Base-by-base conservation (phyloP, 2,113 vertebrate genomes). In the Herpetotheres cachinnans region DNA sequence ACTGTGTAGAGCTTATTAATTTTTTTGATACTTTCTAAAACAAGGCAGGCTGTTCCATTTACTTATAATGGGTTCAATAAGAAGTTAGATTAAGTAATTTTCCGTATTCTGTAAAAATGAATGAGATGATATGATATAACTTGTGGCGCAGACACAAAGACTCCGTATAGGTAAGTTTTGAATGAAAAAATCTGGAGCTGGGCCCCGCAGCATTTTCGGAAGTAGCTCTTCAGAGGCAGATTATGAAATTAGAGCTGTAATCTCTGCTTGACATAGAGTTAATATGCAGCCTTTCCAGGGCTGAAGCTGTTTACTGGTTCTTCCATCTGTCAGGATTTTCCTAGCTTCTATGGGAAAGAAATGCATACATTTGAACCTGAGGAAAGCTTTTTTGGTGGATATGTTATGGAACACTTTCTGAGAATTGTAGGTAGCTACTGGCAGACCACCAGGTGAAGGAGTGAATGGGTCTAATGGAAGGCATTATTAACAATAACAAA, bases 241-340 rank as follows among this genome's bases (percentile, higher is more conserved):
- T 96, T 95, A 93, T 96, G 62, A 96, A 95, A 96, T 94, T 52
- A 94, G 84, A 91, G 24, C 90, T 93, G 90, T 93, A 95, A 96
- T 96, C 96, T 96, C 70, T 90, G 56, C 30, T 83, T 93, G 82
- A 90, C 84, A 90, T 94, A 89, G 78, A 87, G 84, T 95, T 85
- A 90, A 96, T 91, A 86, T 96, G 78, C 49, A 93, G 93, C 70
- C 78, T 95, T 95, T 95, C 70, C 70, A 90, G 84, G 82, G 73
- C 62, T 89, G 86, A 93, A 85, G 44, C 89, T 97, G 70, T 94
- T 96, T 94, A 95, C 72, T 93, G 78, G 40, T 82, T 94, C 84
- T 95, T 95, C 90, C 92, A 95, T 94, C 96, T 96, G 95, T 82
- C 87, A 80, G 74, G 83, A 91, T 90, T 93, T 95, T 90, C 62